Base-by-base conservation (phyloP, 1,140 invertebrate species). In the Ips typographus region DNA sequence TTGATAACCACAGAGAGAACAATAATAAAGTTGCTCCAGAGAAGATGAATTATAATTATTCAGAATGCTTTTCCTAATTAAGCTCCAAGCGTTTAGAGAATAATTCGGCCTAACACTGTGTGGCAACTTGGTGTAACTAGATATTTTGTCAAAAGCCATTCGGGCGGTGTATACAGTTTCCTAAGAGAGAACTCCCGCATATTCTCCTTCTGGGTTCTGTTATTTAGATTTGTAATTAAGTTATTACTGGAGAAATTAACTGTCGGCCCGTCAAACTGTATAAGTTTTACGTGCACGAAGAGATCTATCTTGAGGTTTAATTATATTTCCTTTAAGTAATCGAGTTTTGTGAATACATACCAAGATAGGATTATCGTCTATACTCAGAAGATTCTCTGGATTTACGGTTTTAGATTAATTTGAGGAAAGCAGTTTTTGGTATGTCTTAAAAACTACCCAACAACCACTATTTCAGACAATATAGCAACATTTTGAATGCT, bases 81-180 rank as follows among this genome's bases (percentile, higher is more conserved):
- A 22, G 44, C 7, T 49, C 44, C 44, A 49, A 22, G 6, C 44
- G 22, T 49, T 49, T 22, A 22, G 44, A 49, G 44, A 49, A 49
- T 49, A 49, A 49, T 49, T 49, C 44, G 22, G 44, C 44, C 3
- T 22, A 49, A 49, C 44, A 49, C 22, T 22, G 22, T 22, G 44
- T 49, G 22, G 44, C 44, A 49, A 49, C 44, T 49, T 22, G 44
- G 44, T 49, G 44, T 49, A 49, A 49, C 44, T 49, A 49, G 44
- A 49, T 49, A 49, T 49, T 49, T 49, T 49, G 22, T 49, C 44
- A 49, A 49, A 49, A 49, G 44, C 44, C 44, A 49, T 49, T 49
- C 44, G 6, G 44, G 44, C 44, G 7, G 44, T 49, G 22, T 49
- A 49, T 22, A 49, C 44, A 49, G 44, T 49, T 49, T 49, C 44